phyloP scores from a whole-genome alignment of 2,888 invertebrate species.

The Rapana venosa region DNA sequence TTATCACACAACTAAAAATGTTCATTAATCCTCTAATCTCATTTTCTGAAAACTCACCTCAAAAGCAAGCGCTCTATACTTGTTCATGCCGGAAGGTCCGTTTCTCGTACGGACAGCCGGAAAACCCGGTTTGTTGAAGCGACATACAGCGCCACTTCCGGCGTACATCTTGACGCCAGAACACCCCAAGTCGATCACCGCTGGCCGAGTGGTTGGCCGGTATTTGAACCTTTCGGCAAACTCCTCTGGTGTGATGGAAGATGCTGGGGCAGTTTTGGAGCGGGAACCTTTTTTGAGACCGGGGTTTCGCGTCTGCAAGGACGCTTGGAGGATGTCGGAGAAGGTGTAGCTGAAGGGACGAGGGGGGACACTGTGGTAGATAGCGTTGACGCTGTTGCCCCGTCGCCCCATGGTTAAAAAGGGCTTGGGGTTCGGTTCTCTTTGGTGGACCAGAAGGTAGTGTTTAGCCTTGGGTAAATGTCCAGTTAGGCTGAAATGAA shows the following conservation, averaged over 20 bases:
- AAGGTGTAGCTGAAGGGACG: constrained; percentile 59
- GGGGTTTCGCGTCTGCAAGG: constrained; percentile 24
- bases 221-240: constrained; percentile 64
- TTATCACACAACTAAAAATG: no score
- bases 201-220: constrained; percentile 63
- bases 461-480: no score
- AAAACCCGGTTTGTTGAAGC: constrained; percentile 20
- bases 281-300: constrained; percentile 6
- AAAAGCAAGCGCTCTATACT: no score
- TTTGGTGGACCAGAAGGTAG: no score
- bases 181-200: constrained; percentile 63
- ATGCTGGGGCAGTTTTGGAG: constrained; percentile 57
- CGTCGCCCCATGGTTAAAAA: neutral
- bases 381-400: constrained; percentile 45
- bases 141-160: neutral
- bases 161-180: constrained; percentile 42
- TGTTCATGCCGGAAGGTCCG: neutral
- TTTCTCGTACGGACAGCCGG: constrained; percentile 4
- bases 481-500: no score
- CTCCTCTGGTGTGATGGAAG: constrained; percentile 62
- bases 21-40: no score
- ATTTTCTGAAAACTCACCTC: no score
- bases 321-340: constrained; percentile 54
- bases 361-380: constrained; percentile 64
- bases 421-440: neutral